Conservation (phyloP, 92 coral and sea anemone species). For the Scolanthus callimorphus region DNA sequence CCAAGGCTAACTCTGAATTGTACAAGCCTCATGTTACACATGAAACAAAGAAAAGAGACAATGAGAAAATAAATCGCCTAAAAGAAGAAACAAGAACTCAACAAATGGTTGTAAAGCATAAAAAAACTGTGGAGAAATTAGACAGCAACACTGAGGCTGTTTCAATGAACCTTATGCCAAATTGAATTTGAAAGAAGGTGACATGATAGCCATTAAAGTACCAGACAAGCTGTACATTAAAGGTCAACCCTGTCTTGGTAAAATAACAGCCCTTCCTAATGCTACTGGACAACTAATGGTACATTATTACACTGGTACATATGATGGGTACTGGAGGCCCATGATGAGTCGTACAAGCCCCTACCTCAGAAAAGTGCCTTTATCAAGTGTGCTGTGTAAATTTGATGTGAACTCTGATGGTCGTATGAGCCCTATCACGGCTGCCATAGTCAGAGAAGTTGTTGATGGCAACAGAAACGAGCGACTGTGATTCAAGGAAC, state of each 20-base stretch:
- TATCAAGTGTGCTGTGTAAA: constrained; percentile 73
- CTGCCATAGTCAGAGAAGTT: constrained; percentile 53
- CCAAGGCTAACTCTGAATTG: neutral
- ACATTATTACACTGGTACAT: constrained; percentile 87
- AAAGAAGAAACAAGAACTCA: no score
- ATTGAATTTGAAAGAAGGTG: constrained; percentile 62
- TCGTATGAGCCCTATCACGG: constrained; percentile 84
- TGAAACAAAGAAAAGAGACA: neutral
- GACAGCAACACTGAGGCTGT: no score
- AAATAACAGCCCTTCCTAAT: constrained; percentile 59
- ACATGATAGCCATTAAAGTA: constrained; percentile 89
- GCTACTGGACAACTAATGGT: constrained; percentile 65
- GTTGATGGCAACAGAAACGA: constrained; percentile 37
- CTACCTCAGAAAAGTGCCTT: constrained; percentile 81
- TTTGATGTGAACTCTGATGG: constrained; percentile 73
- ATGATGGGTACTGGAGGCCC: constrained; percentile 86
- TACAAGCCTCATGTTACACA: neutral
- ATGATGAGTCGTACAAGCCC: constrained; percentile 99
- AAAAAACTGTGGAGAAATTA: neutral
- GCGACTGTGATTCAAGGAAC: neutral
- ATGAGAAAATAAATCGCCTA: no score
- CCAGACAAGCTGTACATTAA: constrained; percentile 85
- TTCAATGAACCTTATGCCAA: neutral
- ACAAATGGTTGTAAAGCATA: constrained; percentile 29
- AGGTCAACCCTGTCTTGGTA: constrained; percentile 97